Conservation (phyloP, 2,888 invertebrate genomes). For the Troides oblongomaculatus region DNA sequence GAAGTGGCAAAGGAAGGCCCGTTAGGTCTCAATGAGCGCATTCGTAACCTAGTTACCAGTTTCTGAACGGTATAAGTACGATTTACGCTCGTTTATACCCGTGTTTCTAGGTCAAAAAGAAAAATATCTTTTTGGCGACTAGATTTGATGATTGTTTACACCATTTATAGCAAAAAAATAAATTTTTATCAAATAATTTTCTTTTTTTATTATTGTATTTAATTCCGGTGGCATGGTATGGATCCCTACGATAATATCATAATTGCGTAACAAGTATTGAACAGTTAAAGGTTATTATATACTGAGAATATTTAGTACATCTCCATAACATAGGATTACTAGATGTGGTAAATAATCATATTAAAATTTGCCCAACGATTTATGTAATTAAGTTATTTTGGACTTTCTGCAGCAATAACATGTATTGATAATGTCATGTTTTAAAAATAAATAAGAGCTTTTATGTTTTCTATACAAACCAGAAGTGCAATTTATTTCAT, state of each 20-base stretch:
- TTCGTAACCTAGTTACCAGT: slow-evolving; percentile 59
- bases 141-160: not conserved
- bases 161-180: not conserved
- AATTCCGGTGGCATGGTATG: not conserved
- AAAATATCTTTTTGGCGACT: slow-evolving; percentile 15
- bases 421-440: too few species aligned
- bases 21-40: slow-evolving; percentile 58
- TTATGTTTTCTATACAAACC: slow-evolving; percentile 62
- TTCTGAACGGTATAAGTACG: slow-evolving; percentile 50
- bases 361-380: too few species aligned
- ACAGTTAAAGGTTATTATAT: too few species aligned
- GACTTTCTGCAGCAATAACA: too few species aligned
- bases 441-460: too few species aligned
- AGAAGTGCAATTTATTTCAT: slow-evolving; percentile 85
- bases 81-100: slow-evolving; percentile 41
- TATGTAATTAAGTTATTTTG: too few species aligned
- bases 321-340: too few species aligned
- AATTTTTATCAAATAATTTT: not conserved
- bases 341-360: too few species aligned
- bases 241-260: too few species aligned
- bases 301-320: too few species aligned
- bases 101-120: slow-evolving; percentile 40
- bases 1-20: slow-evolving; percentile 51
- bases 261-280: too few species aligned
- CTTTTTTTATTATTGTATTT: not conserved